Evolutionary conservation across 2,113 vertebrate species (phyloP), one percentile per base, ranked within the genome.

Genomic region (Pedionomus torquatus): DNA sequence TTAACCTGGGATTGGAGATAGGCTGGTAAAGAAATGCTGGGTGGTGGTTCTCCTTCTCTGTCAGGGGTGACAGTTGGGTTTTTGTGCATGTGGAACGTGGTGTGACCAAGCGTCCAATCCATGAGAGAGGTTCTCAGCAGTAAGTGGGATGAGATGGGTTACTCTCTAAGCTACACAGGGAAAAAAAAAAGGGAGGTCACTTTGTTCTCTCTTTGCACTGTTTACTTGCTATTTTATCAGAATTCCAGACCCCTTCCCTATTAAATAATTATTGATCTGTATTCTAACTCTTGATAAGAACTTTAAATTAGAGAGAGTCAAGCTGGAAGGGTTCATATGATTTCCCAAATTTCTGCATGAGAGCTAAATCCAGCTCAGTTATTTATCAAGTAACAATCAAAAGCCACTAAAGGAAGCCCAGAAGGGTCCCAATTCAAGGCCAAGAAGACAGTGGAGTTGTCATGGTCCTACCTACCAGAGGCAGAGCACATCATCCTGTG

Each of bases 71-170:
- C 9, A 74, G 18, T 31, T 61, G 41, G 33, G 7, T 60, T 75
- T 75, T 79, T 0, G 0, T 82, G 61, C 8, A 15, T 19, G 26
- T 54, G 44, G 77, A 74, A 82, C 1, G 1, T 58, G 26, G 35
- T 68, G 44, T 57, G 65, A 89, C 57, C 46, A 78, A 82, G 55
- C 0, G 0, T 30, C 55, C 60, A 31, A n/a, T 80, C 58, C 39
- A 26, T 13, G 23, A 68, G 24, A 23, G 51, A 94, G 16, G 44
- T 30, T 95, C 74, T 71, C 61, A 77, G 48, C 35, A 71, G 39
- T n/a, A 82, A 78, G 46, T n/a, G 30, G 28, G 43, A 81, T 58
- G 37, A 89, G 54, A 52, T 13, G 13, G 13, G 17, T 70, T 84
- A 58, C 30, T 66, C 11, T 58, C 33, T 60, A 72, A 76, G 39